These are phyloP conservation scores for Pipistrellus pipistrellus DNA, from an alignment of 2,797 vertebrate species.

Conservation along the genomic window DNA sequence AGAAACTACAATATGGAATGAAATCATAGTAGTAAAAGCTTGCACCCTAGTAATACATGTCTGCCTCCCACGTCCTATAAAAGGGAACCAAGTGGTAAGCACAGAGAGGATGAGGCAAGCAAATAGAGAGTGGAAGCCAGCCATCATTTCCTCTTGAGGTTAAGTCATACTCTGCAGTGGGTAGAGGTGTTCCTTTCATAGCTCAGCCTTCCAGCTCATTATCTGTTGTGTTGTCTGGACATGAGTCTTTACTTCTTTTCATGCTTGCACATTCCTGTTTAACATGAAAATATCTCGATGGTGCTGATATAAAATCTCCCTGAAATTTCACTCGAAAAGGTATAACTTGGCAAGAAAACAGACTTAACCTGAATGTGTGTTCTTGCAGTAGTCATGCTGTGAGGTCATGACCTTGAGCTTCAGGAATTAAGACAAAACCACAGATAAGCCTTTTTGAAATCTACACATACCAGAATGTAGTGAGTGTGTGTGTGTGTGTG, in stretches of 20 bases:
- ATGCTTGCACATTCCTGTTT: neutral
- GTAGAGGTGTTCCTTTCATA: neutral
- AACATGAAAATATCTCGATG: neutral
- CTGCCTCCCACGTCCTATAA: slow-evolving; percentile 7
- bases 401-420: neutral
- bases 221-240: neutral
- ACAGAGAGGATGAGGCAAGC: neutral
- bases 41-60: neutral
- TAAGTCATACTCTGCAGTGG: neutral
- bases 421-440: neutral
- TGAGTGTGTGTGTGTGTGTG: neutral
- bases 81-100: neutral
- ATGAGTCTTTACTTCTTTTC: neutral
- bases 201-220: neutral
- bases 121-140: neutral
- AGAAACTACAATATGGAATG: slow-evolving; percentile 74
- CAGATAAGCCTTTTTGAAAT: neutral
- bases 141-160: rapidly evolving
- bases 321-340: neutral
- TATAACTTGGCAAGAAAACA: neutral
- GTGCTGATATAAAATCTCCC: neutral
- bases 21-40: slow-evolving; percentile 68
- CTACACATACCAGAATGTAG: neutral
- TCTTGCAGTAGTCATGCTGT: neutral
- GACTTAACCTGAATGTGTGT: neutral